Percentiles rank a stretch among this genome's conserved stretches.
Conservation (phyloP, 53 echinoderm and acorn worm species). For the Hippasteria phrygiana region DNA sequence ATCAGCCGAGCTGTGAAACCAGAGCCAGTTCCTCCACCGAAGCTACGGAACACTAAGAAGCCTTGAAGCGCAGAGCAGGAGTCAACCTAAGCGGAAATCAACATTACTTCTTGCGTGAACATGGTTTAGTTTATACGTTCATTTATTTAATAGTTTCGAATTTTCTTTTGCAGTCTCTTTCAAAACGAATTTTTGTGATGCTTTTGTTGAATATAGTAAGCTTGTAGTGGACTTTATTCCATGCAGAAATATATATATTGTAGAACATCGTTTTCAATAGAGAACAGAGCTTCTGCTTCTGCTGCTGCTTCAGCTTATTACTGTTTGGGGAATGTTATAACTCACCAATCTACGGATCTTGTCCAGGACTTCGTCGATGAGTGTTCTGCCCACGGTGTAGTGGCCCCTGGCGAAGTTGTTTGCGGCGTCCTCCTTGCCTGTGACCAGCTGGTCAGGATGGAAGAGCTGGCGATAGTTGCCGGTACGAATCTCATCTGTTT, state of each 20-base stretch:
- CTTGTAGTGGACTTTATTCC: too few species aligned
- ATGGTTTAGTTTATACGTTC: too few species aligned
- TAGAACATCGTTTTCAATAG: too few species aligned
- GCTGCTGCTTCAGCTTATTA: too few species aligned
- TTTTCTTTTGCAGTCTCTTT: too few species aligned
- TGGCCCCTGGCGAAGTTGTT: slow-evolving; percentile 80
- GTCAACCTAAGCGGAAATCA: too few species aligned
- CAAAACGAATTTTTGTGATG: too few species aligned
- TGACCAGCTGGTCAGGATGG: slow-evolving; percentile 75
- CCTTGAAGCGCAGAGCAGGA: slow-evolving; percentile 93
- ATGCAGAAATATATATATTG: too few species aligned
- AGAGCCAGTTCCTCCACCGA: slow-evolving; percentile 93
- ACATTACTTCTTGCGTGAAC: neutral
- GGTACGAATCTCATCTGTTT: slow-evolving; percentile 56
- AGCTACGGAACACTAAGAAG: slow-evolving; percentile 89
- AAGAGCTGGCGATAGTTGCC: slow-evolving; percentile 57
- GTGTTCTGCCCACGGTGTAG: slow-evolving; percentile 75
- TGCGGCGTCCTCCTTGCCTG: slow-evolving; percentile 81
- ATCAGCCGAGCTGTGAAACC: slow-evolving; percentile 73
- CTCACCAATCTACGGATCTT: slow-evolving; percentile 70
- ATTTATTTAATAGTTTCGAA: too few species aligned
- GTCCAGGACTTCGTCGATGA: slow-evolving; percentile 68
- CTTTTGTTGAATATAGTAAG: too few species aligned
- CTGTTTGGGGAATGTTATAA: too few species aligned
- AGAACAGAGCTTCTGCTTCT: too few species aligned